Base-by-base conservation (phyloP, 1,140 invertebrate species). In the Apocrypta bakeri region DNA sequence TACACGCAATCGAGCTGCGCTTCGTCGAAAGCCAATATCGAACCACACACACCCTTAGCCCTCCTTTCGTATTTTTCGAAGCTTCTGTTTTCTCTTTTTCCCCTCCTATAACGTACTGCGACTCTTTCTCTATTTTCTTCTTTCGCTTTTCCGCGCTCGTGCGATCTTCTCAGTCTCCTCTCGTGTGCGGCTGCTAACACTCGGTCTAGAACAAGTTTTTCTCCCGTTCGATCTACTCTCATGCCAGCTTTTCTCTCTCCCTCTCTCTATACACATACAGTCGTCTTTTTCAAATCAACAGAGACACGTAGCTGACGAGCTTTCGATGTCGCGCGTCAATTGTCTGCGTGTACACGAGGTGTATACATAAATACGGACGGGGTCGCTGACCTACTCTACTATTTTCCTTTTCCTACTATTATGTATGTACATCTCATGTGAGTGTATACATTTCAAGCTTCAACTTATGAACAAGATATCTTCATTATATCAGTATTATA, bases 1-100 rank as follows among this genome's bases (percentile, higher is more conserved):
- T 76, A 63, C 73, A 76, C 61, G 75, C 75, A 40, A 66, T 77
- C 63, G 77, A 69, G 77, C 33, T 68, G 4, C 33, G 66, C 73
- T 61, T 77, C 61, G n/a, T 6, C 81, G n/a, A 25, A 63, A 77
- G 68, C 72, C 80, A 66, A 77, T 77, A 77, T 77, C 75, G 48
- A 33, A 29, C 33, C 29, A 11, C 17, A 7, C 29, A 7, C 42
- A 27, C n/a, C 73, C 12, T 71, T 21, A 71, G 31, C 29, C 31
- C 29, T 8, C 21, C 21, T 71, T 71, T n/a, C 68, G 29, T 33
- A 37, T 37, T 21, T 37, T 71, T 71, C 27, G 68, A 2, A 33
- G 48, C 17, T 56, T 17, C 48, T 7, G 48, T n/a, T 56, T 56
- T 56, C 48, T 21, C 74, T 76, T 11, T 24, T 75, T 63, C 56